Base-by-base conservation (phyloP, 2,888 invertebrate genomes). In the Xestia c-nigrum region DNA sequence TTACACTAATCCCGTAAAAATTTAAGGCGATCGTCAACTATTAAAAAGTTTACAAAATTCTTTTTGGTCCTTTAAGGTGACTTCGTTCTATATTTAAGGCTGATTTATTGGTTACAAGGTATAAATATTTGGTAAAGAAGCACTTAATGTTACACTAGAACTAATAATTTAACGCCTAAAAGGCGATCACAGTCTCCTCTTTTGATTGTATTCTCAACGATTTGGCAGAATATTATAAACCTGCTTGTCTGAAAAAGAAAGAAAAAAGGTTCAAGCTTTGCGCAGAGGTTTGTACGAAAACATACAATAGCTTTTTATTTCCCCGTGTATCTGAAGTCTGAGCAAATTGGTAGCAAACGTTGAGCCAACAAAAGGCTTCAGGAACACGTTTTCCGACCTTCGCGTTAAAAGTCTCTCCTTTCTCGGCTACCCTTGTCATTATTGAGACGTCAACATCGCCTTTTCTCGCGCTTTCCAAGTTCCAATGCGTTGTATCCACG, bases 51-150 rank as follows among this genome's bases (percentile, higher is more conserved):
- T 94, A 93, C 89, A 95, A 96, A 96, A 95, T 85, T 91, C 91
- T 90, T 66, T 43, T 96, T 96, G 96, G 96, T 96, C 96, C 96
- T 95, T 95, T 94, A 92, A 95, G 94, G 94, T 94, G 88, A 89
- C 88, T 92, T 92, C 90, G 91, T 87, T 92, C 84, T 90, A 90
- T 86, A 87, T 86, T 88, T 95, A 96, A 96, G 96, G 96, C 95
- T 94, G 89, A 84, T 90, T 83, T 92, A 92, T 91, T 91, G 91
- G 89, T 93, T 94, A 93, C 87, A 92, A 84, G 89, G 88, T 92
- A 91, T 83, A 87, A 84, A 92, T 94, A 92, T 95, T 95, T 94
- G 93, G 92, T 94, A 92, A 88, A 91, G 89, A 94, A 95, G 95
- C 96, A 95, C 94, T 93, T 92, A 87, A 90, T 85, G 77, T 89